A percentile compares a stretch with the other conserved stretches of the same genome.
phyloP scores from a whole-genome alignment of 2,797 vertebrate species.

The Lithobates pipiens region DNA sequence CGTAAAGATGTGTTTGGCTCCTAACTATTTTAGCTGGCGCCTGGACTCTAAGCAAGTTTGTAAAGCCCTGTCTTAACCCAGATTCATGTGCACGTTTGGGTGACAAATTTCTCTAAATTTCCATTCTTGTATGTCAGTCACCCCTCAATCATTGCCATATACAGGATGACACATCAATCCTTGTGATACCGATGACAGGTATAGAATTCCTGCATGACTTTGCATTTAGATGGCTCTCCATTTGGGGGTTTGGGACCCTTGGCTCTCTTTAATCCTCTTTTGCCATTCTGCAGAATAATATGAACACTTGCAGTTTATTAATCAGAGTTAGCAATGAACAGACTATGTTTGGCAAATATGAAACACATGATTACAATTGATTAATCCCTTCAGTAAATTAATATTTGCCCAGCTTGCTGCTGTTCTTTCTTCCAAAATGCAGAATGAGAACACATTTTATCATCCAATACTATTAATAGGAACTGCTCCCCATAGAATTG shows the following conservation, averaged over 20 bases:
- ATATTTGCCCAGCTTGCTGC: constrained; percentile 5
- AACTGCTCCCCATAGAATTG: constrained; percentile 30
- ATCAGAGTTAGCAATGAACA: neutral
- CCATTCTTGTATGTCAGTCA: too few relatives aligned
- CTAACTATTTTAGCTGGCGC: too few relatives aligned
- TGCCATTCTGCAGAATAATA: neutral
- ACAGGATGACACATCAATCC: neutral
- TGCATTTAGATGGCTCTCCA: neutral
- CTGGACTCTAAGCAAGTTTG: too few relatives aligned
- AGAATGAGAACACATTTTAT: constrained; percentile 36
- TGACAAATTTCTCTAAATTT: too few relatives aligned
- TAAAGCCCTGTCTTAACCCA: too few relatives aligned
- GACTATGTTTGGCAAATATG: neutral
- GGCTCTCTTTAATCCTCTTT: neutral
- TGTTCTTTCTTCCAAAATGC: constrained; percentile 15
- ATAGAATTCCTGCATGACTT: neutral
- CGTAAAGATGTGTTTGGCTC: too few relatives aligned
- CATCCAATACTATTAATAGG: constrained; percentile 44
- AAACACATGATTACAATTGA: constrained; percentile 31
- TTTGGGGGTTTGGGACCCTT: neutral
- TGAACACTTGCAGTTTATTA: neutral
- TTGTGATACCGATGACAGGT: neutral
- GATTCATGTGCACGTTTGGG: too few relatives aligned
- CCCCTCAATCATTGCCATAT: too few relatives aligned
- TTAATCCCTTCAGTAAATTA: constrained; percentile 23